Evolutionary conservation across 2,113 vertebrate species (phyloP), one percentile per base, ranked within the genome.

Genomic region (Notarius quadriscutis): DNA sequence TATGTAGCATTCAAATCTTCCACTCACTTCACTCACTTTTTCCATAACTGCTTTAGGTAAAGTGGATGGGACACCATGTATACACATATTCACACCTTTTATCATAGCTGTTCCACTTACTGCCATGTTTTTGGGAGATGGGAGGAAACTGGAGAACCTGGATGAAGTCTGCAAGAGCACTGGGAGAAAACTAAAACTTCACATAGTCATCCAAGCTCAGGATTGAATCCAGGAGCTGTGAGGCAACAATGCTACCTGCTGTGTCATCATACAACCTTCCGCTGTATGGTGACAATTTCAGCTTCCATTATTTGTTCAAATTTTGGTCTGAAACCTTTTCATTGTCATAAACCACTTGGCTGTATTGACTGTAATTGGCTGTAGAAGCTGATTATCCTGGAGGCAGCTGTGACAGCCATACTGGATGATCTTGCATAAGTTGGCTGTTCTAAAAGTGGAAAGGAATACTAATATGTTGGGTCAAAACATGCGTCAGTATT

Each of bases 371-470:
- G 41, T 0, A 30, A 34, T 81, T 81, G 55, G 55, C 55, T 81
- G 51, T 50, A 71, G 8, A 74, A 74, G 34, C 71, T 72, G 69
- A 48, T 30, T 30, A 30, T 81, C n/a, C 14, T 58, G 8, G 17
- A 58, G 74, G 55, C 7, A 34, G 9, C 55, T 34, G 55, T 11
- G 55, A 60, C 41, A 34, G 9, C 27, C 53, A 80, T 34, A 58
- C 53, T 57, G n/a, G 27, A 5, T 80, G 77, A 57, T 80, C 77
- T 27, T 57, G 55, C n/a, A 79, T 79, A 79, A 80, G 53, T 30
- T 80, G n/a, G 7, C 53, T 51, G 41, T 53, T 53, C 14, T 48
- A 83, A 51, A 81, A n/a, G 5, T n/a, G 22, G 22, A 51, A 53
- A 53, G 75, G 22, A 77, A 57, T n/a, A 80, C n/a, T 30, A 58